Evolutionary conservation across 2,888 invertebrate species (phyloP), one percentile per base, ranked within the genome.

Genomic region (Anorthoa munda): DNA sequence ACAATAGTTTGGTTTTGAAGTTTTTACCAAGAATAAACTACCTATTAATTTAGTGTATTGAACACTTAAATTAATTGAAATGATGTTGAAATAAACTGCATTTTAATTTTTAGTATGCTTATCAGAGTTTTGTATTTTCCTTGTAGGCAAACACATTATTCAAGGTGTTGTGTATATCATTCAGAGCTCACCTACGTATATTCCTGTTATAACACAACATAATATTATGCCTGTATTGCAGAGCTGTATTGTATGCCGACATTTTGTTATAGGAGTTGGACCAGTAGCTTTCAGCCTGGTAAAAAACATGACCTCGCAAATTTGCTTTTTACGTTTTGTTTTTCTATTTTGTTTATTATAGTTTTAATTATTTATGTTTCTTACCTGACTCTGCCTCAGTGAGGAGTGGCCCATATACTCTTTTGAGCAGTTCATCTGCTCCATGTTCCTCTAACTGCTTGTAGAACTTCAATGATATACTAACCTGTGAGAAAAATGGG

Each of bases 371-470:
- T 39, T 7, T 39, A 39, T 39, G 9, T 39, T 23, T 58, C 83
- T 94, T 96, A 98, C 98, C 99, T 92, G 98, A 98, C 96, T 99
- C 99, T 66, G 99, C 97, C 75, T 98, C 97, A 78, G 98, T 97
- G 79, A 99, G 97, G 87, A 98, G 97, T 77, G 97, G 95, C 75
- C 99, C 99, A 96, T 99, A 99, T 93, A 98, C 98, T 93, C 98
- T 97, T 96, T 98, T 98, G 85, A 99, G 97, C 85, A 99, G 97
- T 95, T 99, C 98, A 96, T 99, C 99, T 71, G 99, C 99, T 81
- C 99, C 99, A 97, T 99, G 99, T 94, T 99, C 98, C 96, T 99
- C 99, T 91, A 99, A 97, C 96, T 99, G 99, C 96, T 99, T 98
- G 95, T 99, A 99, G 97, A 99, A 99, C 96, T 99, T 99, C 91